phyloP scores from a whole-genome alignment of 2,888 invertebrate genomes.

The Drosophila mettleri region DNA sequence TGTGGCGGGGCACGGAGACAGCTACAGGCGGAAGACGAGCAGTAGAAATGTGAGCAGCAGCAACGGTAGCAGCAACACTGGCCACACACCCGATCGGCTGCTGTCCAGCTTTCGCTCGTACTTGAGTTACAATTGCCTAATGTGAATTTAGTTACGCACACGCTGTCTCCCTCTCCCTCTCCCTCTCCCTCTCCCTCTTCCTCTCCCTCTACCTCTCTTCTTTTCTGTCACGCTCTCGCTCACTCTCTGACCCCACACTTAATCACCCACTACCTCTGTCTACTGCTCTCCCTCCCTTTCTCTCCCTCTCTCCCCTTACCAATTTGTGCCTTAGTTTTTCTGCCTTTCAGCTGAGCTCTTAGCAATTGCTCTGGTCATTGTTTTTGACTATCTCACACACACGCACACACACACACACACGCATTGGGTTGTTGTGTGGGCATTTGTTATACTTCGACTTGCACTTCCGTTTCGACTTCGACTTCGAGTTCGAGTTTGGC shows the following conservation, averaged over 20 bases:
- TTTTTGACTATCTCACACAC: constrained; percentile 21
- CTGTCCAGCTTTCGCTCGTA: not conserved
- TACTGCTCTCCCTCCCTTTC: not conserved
- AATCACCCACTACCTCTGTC: no score
- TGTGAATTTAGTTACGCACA: not conserved
- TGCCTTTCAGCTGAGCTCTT: not conserved
- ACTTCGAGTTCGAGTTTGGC: not conserved
- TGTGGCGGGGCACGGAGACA: no score
- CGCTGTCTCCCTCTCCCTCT: no score
- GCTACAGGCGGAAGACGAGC: not conserved
- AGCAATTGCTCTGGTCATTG: constrained; percentile 2
- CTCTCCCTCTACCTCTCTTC: not conserved
- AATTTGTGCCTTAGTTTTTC: not conserved
- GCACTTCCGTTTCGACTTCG: constrained; percentile 40
- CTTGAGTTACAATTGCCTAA: not conserved
- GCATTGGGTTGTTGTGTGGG: constrained; percentile 12
- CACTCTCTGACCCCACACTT: not conserved
- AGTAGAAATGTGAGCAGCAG: not conserved
- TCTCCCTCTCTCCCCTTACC: not conserved
- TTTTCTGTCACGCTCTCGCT: not conserved
- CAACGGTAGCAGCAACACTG: not conserved
- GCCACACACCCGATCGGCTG: not conserved
- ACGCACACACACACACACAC: not conserved
- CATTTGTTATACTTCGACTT: constrained; percentile 27
- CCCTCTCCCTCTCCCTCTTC: not conserved